Conservation (phyloP, 1,140 invertebrate species). For the Cotesia vestalis region DNA sequence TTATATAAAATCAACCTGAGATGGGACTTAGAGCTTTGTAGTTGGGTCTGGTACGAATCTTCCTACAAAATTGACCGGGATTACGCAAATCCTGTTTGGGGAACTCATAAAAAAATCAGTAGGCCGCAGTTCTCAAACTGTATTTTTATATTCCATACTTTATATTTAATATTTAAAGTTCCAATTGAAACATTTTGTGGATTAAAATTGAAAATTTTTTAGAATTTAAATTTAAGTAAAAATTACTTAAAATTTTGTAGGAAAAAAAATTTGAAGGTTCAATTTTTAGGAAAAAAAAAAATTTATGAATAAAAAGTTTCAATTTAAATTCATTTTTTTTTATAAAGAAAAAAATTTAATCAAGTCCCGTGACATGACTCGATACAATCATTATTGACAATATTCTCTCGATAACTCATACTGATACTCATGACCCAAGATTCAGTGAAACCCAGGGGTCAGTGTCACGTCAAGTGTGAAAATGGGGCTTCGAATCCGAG, state of each 20-base stretch:
- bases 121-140: slow-evolving; percentile 14
- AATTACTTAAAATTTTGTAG: too few relatives aligned
- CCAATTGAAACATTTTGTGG: too few relatives aligned
- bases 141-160: background rate
- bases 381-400: background rate
- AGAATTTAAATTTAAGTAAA: too few relatives aligned
- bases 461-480: slow-evolving; percentile 56
- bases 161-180: too few relatives aligned
- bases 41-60: slow-evolving; percentile 24
- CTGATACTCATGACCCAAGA: background rate
- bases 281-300: too few relatives aligned
- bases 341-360: background rate
- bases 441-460: slow-evolving; percentile 39
- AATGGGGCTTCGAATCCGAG: slow-evolving; percentile 46
- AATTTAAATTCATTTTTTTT: too few relatives aligned
- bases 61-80: slow-evolving; percentile 60
- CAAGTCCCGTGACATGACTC: background rate
- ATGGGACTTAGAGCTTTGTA: slow-evolving; percentile 37
- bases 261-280: too few relatives aligned
- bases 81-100: slow-evolving; percentile 61
- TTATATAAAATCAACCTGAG: slow-evolving; percentile 24
- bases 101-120: background rate
- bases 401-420: background rate
- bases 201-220: too few relatives aligned
- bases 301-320: too few relatives aligned